These are phyloP conservation scores for Atractosteus spatula DNA, from an alignment of 2,113 vertebrate species.

Conservation along the genomic window DNA sequence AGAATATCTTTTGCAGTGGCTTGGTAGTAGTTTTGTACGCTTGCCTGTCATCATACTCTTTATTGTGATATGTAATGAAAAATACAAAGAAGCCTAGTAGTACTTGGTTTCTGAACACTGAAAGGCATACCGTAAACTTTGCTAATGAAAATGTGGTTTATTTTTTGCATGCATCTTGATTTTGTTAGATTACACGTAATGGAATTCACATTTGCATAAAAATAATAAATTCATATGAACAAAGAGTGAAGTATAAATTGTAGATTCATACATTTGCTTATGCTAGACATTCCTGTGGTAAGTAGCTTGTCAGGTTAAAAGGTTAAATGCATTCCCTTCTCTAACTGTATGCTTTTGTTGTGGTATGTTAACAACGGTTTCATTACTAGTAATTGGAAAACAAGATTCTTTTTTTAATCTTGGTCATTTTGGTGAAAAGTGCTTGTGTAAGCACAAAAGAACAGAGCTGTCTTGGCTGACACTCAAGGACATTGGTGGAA, in stretches of 20 bases:
- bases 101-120: too few relatives aligned
- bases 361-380: constrained; percentile 7
- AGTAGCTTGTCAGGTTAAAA: not conserved
- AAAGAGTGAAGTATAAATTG: not conserved
- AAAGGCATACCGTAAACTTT: too few relatives aligned
- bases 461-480: constrained; percentile 44
- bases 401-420: constrained; percentile 22
- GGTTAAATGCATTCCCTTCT: not conserved
- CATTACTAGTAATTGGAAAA: constrained; percentile 20
- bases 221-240: too few relatives aligned
- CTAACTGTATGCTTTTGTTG: not conserved
- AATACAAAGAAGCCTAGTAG: too few relatives aligned
- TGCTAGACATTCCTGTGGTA: not conserved
- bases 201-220: too few relatives aligned
- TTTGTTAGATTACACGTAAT: too few relatives aligned
- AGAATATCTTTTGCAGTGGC: not conserved
- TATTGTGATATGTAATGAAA: too few relatives aligned
- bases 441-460: constrained; percentile 50
- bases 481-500: constrained; percentile 57
- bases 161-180: too few relatives aligned
- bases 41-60: not conserved
- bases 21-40: not conserved
- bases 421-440: constrained; percentile 49
- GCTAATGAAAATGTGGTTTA: too few relatives aligned
- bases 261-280: not conserved